phyloP scores from a whole-genome alignment of 1,140 invertebrate species.

The Daktulosphaira vitifoliae region DNA sequence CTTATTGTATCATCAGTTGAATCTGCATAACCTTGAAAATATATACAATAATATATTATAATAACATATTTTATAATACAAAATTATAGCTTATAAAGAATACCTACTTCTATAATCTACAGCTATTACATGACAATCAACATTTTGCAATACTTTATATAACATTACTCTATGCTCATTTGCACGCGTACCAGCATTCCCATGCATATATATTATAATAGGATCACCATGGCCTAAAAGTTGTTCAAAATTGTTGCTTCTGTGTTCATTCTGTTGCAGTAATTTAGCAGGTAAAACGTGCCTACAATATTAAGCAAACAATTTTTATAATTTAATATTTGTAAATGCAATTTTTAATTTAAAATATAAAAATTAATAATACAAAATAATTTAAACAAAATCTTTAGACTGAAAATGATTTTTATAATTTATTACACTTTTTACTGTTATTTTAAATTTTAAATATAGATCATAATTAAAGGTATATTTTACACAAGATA shows the following conservation, averaged over 20 bases:
- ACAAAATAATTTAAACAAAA: background rate
- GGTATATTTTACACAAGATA: no score
- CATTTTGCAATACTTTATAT: conserved; percentile 68
- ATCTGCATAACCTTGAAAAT: conserved; percentile 71
- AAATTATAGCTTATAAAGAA: background rate
- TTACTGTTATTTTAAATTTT: no score
- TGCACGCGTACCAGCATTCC: conserved; percentile 77
- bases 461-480: no score
- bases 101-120: conserved; percentile 78
- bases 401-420: background rate
- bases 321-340: background rate
- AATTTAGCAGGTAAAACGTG: conserved; percentile 36
- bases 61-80: conserved; percentile 35
- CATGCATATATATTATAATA: conserved; percentile 76
- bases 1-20: conserved; percentile 60
- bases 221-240: conserved; percentile 48
- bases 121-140: conserved; percentile 76
- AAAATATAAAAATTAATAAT: background rate
- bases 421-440: no score
- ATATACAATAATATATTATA: conserved; percentile 34
- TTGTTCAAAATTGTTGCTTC: conserved; percentile 35
- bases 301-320: conserved; percentile 36
- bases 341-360: background rate
- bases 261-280: background rate
- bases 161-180: conserved; percentile 69